These are phyloP conservation scores for Sepiola atlantica DNA, from an alignment of 2,888 invertebrate genomes.

Conservation along the genomic window DNA sequence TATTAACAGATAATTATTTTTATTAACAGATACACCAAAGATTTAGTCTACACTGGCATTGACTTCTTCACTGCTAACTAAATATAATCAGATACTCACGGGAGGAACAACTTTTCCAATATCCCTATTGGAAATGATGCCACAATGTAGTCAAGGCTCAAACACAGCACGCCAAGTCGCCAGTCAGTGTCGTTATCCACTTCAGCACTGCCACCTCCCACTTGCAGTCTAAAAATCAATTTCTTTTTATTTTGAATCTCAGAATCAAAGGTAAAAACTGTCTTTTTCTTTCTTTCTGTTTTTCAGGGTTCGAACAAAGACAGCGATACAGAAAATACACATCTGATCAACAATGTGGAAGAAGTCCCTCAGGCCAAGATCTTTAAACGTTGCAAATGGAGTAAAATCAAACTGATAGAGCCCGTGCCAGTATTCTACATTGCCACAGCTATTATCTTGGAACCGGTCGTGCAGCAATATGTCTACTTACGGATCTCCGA, in stretches of 20 bases:
- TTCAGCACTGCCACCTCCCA: not conserved
- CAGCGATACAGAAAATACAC: not conserved
- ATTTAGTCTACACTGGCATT: no score
- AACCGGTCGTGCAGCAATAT: not conserved
- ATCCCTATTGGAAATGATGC: no score
- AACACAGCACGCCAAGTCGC: no score
- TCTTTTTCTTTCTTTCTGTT: not conserved
- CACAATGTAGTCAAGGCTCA: no score
- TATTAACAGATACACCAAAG: no score
- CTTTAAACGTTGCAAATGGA: not conserved
- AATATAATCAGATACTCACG: no score
- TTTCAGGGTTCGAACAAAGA: not conserved
- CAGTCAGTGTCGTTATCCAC: no score
- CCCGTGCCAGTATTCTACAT: not conserved
- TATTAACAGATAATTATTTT: no score
- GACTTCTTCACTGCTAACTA: no score
- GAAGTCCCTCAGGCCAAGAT: not conserved
- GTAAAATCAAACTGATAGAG: not conserved
- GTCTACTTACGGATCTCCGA: slow-evolving; percentile 18
- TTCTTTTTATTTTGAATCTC: not conserved
- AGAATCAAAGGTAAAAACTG: not conserved
- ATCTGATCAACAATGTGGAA: not conserved
- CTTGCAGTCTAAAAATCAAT: not conserved
- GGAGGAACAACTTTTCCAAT: no score
- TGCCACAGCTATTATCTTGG: not conserved